Percentiles rank a stretch among this genome's conserved stretches.
These are phyloP conservation scores for Vanessa atalanta DNA, from an alignment of 1,140 invertebrate genomes.

Conservation along the genomic window DNA sequence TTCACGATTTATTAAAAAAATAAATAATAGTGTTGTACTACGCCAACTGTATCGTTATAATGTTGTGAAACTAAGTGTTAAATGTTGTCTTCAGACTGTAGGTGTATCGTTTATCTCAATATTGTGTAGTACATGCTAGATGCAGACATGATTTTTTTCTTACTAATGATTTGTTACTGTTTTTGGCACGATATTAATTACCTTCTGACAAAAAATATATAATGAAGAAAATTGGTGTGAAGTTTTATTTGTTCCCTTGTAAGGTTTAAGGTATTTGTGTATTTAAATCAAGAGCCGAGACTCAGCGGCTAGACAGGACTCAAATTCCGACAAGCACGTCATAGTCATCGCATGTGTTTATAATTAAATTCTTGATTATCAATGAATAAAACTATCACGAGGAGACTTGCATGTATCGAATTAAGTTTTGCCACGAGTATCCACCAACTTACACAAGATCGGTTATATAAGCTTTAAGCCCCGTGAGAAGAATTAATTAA, in stretches of 20 bases:
- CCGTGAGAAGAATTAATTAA: no score
- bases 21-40: conserved; percentile 42
- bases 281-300: no score
- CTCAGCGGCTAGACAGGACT: no score
- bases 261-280: no score
- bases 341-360: no score
- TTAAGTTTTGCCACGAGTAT: no score
- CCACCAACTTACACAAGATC: no score
- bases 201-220: conserved; percentile 80
- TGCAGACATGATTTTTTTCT: conserved; percentile 71
- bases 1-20: conserved; percentile 55
- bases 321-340: no score
- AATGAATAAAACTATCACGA: no score
- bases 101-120: conserved; percentile 69
- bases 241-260: conserved; percentile 53
- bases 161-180: conserved; percentile 80
- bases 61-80: conserved; percentile 72
- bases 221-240: conserved; percentile 64
- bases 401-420: no score
- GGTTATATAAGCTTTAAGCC: no score
- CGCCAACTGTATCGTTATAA: conserved; percentile 70
- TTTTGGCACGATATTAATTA: conserved; percentile 79
- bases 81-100: conserved; percentile 65
- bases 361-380: no score
- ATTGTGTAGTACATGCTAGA: conserved; percentile 75